phyloP scores from a whole-genome alignment of 92 coral and sea anemone genomes.

The Parazoanthus swiftii region DNA sequence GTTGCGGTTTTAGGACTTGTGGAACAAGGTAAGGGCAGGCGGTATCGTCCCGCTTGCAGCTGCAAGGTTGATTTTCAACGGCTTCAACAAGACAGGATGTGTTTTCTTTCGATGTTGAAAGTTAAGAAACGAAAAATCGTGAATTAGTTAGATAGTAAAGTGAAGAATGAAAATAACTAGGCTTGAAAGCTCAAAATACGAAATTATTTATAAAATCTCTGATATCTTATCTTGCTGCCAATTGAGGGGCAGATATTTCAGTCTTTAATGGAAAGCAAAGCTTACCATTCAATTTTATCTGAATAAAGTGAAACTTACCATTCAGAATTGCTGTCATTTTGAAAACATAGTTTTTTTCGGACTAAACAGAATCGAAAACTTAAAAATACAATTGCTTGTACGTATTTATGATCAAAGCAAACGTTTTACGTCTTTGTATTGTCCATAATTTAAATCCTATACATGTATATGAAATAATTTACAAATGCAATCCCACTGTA shows the following conservation, averaged over 20 bases:
- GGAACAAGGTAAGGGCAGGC: not conserved
- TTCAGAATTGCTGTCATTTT: not conserved
- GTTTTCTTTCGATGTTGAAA: not conserved
- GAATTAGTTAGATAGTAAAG: not conserved
- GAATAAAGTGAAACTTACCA: too few species aligned
- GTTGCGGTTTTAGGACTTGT: not conserved
- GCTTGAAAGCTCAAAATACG: not conserved
- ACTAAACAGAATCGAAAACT: not conserved
- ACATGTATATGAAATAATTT: not conserved
- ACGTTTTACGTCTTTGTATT: too few species aligned
- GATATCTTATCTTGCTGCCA: not conserved
- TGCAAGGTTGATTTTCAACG: not conserved
- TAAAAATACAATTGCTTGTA: not conserved
- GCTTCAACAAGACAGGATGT: too few species aligned
- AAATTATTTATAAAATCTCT: too few species aligned
- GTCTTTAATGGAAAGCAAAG: not conserved
- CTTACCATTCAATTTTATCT: too few species aligned
- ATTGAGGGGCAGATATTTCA: not conserved
- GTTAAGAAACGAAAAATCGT: too few species aligned
- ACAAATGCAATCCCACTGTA: too few species aligned
- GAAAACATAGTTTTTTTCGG: not conserved
- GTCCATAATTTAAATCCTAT: not conserved
- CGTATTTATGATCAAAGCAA: not conserved
- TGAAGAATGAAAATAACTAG: too few species aligned
- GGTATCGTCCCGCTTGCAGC: not conserved